A percentile compares a stretch with the other conserved stretches of the same genome.
These are phyloP conservation scores for zebrafish (Danio rerio) DNA, from an alignment of 2,113 vertebrate genomes.

Conservation along the genomic window GRCz12tu NC_133187.1:12943001-12943500, in stretches of 20 bases:
- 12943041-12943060: slow-evolving; percentile 2
- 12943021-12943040: slow-evolving; percentile 23
- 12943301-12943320: slow-evolving; percentile 1
- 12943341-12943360: background rate
- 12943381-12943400: background rate
- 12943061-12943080: slow-evolving; percentile 17
- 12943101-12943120: slow-evolving; percentile 57
- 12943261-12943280: slow-evolving; percentile 13
- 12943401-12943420: background rate
- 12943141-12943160: slow-evolving; percentile 51
- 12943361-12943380: background rate
- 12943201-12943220: background rate
- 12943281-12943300: background rate
- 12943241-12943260: slow-evolving; percentile 21
- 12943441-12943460: too few species aligned
- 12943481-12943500: too few species aligned
- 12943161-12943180: slow-evolving; percentile 23
- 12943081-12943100: slow-evolving; percentile 37
- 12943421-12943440: background rate
- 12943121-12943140: slow-evolving; percentile 59
- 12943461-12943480: too few species aligned
- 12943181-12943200: slow-evolving; percentile 37
- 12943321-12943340: background rate
- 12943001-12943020: background rate
- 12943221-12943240: slow-evolving; percentile 47